A percentile compares a stretch with the other conserved stretches of the same genome.
These are phyloP conservation scores for Drosophila truncata DNA, from an alignment of 1,140 invertebrate genomes.

Conservation along the genomic window DNA sequence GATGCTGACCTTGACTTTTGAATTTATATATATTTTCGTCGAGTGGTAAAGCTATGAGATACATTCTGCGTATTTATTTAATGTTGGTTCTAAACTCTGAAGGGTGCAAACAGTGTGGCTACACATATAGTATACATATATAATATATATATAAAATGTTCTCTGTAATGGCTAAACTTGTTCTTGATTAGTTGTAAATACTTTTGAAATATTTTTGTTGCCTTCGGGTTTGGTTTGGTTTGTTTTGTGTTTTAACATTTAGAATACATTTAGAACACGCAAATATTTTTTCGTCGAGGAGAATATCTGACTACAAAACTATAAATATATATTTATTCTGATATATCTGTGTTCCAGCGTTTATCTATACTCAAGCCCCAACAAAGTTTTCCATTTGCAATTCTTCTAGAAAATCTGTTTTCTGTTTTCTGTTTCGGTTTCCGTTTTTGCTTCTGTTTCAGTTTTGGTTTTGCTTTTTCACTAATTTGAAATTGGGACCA, in stretches of 20 bases:
- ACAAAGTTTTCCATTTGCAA: conserved; percentile 28
- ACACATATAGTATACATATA: conserved; percentile 43
- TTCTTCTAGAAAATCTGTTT: conserved; percentile 30
- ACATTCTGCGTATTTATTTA: conserved; percentile 19
- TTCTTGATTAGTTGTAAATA: conserved; percentile 62
- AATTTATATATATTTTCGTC: conserved; percentile 10
- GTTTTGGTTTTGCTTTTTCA: conserved; percentile 22
- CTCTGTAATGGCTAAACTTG: conserved; percentile 24
- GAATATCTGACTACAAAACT: conserved; percentile 55
- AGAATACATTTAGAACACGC: conserved; percentile 76
- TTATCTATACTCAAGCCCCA: conserved; percentile 27
- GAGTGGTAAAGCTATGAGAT: conserved; percentile 41
- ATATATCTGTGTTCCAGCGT: conserved; percentile 29
- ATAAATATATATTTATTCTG: conserved; percentile 51
- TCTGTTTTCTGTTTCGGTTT: conserved; percentile 11
- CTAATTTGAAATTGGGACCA: conserved; percentile 55
- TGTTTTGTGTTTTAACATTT: conserved; percentile 58
- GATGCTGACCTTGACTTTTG: conserved; percentile 25
- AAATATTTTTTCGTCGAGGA: conserved; percentile 50
- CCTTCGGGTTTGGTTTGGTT: conserved; percentile 10
- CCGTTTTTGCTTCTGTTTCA: background rate
- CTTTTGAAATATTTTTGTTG: conserved; percentile 32
- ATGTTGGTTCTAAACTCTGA: conserved; percentile 71
- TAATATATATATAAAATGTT: conserved; percentile 46
- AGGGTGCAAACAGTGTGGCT: conserved; percentile 72